Evolutionary conservation across 2,797 vertebrate species (phyloP).

Genomic region (Smutsia temminckii): DNA sequence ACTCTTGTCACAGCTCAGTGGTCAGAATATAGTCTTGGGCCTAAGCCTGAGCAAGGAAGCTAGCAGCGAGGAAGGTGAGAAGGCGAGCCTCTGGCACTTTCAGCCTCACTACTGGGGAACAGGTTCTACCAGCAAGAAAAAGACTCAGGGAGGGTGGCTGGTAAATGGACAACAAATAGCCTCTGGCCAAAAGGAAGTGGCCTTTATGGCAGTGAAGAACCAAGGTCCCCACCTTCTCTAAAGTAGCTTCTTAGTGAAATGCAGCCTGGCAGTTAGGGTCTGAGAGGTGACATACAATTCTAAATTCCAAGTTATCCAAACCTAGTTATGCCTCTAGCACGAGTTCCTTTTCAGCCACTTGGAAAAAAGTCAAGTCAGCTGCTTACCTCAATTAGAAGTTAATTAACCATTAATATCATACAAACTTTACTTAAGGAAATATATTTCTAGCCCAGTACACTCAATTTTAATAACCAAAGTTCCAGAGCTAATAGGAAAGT

Average conservation of each 20-base stretch:
- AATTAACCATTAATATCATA: background rate
- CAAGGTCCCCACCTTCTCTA: background rate
- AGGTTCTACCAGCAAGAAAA: background rate
- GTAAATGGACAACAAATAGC: background rate
- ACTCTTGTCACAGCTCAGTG: background rate
- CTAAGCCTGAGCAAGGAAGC: background rate
- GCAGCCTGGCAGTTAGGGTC: background rate
- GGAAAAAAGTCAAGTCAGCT: background rate
- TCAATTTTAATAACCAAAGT: background rate
- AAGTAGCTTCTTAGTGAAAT: background rate
- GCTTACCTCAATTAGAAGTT: slow-evolving; percentile 9
- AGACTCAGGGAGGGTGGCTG: background rate
- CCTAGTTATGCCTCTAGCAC: background rate
- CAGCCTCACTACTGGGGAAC: background rate
- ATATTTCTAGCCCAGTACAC: background rate
- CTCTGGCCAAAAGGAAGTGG: background rate
- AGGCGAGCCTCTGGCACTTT: background rate
- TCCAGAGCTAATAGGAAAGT: background rate
- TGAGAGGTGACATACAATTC: background rate
- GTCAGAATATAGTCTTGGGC: background rate
- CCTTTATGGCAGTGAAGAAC: background rate
- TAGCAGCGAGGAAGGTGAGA: background rate
- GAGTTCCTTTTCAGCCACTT: background rate
- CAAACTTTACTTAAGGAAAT: background rate
- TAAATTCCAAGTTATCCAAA: background rate